A percentile compares a stretch with the other conserved stretches of the same genome.
These are phyloP conservation scores for Glyptemys insculpta DNA, from an alignment of 2,797 vertebrate genomes.

Conservation along the genomic window DNA sequence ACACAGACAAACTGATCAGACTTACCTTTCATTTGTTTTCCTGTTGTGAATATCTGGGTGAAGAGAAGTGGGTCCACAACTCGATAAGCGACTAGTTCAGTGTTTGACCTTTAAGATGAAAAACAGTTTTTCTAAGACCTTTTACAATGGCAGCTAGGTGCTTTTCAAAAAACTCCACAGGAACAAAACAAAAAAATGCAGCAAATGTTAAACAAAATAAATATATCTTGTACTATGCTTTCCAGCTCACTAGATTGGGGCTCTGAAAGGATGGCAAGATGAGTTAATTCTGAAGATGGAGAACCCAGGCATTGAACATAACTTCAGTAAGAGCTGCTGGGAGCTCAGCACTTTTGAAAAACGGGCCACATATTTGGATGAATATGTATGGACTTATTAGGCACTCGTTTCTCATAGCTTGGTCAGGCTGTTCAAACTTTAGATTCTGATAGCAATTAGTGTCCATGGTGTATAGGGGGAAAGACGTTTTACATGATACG, in stretches of 20 bases:
- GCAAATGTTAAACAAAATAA: fast-evolving
- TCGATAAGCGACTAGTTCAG: fast-evolving
- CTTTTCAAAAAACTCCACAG: fast-evolving
- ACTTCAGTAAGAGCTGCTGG: not conserved
- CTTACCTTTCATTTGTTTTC: not conserved
- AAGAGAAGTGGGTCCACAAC: not conserved
- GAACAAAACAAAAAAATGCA: not conserved
- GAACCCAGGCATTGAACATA: not conserved
- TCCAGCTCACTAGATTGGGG: fast-evolving
- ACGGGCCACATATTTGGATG: not conserved
- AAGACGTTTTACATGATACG: not conserved
- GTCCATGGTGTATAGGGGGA: not conserved
- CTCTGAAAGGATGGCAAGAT: not conserved
- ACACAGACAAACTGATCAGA: not conserved
- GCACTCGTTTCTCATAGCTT: not conserved
- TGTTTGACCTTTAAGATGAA: not conserved
- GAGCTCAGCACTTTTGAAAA: not conserved
- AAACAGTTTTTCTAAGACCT: not conserved
- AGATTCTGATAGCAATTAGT: not conserved
- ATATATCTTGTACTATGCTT: fast-evolving
- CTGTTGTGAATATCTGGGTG: not conserved
- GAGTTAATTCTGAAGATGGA: not conserved
- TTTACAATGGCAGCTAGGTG: not conserved
- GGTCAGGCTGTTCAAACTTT: not conserved
- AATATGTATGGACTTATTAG: not conserved